Conservation (phyloP, 2,113 vertebrate genomes). For the Alligator mississippiensis region DNA sequence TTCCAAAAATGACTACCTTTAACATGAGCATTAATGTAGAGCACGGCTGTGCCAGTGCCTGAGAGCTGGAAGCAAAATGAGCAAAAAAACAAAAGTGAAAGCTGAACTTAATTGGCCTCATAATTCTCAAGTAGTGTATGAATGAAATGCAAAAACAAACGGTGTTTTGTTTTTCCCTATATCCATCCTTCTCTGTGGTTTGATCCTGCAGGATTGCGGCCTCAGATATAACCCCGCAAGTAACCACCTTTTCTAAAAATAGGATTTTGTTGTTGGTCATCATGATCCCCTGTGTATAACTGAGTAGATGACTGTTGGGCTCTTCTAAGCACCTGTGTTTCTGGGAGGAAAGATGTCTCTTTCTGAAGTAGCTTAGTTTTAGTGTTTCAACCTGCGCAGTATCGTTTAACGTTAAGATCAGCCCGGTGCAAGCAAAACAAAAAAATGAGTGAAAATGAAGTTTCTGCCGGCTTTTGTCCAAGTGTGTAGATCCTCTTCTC, state of each 20-base stretch:
- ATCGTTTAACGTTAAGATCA: background rate
- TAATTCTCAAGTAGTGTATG: background rate
- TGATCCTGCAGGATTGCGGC: background rate
- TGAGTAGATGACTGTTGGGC: background rate
- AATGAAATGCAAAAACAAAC: background rate
- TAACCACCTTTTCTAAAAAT: background rate
- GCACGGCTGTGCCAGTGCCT: background rate
- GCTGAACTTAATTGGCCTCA: background rate
- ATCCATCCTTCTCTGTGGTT: background rate
- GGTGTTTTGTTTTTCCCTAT: background rate
- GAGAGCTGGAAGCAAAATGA: slow-evolving; percentile 51
- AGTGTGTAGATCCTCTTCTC: slow-evolving; percentile 23
- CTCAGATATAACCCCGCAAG: background rate
- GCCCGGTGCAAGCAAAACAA: background rate
- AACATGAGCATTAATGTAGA: background rate
- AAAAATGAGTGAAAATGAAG: background rate
- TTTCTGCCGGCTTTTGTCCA: background rate
- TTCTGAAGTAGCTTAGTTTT: background rate
- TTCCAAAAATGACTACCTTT: background rate
- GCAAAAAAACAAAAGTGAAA: background rate
- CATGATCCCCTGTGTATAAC: background rate
- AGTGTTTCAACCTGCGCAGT: background rate
- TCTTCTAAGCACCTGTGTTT: background rate
- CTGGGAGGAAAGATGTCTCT: background rate
- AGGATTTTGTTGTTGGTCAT: background rate